Evolutionary conservation across 2,797 vertebrate species (phyloP).

Genomic region (Chelmon rostratus): DNA sequence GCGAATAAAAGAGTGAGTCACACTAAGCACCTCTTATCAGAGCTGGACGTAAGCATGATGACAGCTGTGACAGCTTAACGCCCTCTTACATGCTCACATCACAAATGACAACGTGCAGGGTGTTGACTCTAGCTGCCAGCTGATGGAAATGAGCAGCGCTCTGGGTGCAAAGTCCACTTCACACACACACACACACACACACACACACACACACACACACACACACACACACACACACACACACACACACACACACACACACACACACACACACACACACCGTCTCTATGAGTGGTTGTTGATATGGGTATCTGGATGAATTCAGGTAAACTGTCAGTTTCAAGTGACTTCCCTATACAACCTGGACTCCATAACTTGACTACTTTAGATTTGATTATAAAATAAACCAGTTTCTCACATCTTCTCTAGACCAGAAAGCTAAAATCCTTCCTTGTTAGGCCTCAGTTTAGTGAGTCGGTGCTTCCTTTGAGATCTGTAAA

Average conservation of each 20-base stretch:
- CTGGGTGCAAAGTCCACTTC: constrained; percentile 60
- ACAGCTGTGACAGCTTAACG: constrained; percentile 54
- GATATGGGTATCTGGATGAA: not conserved
- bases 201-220: not conserved
- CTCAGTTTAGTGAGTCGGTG: too few relatives aligned
- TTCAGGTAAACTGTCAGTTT: not conserved
- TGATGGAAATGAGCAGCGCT: constrained; percentile 39
- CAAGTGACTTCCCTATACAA: not conserved
- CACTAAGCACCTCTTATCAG: constrained; percentile 71
- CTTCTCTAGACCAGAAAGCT: not conserved
- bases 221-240: not conserved
- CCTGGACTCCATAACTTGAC: not conserved
- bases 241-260: not conserved
- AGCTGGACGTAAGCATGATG: constrained; percentile 62
- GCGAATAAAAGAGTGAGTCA: constrained; percentile 74
- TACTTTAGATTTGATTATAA: not conserved
- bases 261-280: not conserved
- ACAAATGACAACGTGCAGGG: constrained; percentile 47
- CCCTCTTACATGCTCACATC: constrained; percentile 48
- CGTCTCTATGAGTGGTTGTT: constrained; percentile 3
- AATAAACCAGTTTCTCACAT: not conserved
- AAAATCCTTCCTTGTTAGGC: not conserved
- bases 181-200: constrained; percentile 4
- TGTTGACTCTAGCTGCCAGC: constrained; percentile 49
- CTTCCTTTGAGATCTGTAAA: not conserved